Evolutionary conservation across 2,888 invertebrate genomes (phyloP).

Genomic region (Diarsia rubi): DNA sequence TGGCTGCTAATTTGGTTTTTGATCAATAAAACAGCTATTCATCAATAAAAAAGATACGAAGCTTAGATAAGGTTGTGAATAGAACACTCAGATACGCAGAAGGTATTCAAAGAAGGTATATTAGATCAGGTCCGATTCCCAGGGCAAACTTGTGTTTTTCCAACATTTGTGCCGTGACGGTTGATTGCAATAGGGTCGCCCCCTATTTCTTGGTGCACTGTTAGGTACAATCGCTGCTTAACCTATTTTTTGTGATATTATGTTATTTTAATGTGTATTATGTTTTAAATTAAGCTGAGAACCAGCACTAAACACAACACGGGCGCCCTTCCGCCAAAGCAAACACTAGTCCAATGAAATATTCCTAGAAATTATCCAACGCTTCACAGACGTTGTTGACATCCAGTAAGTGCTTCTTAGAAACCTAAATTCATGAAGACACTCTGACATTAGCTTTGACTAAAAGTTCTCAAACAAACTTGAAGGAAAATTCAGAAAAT

Average conservation of each 20-base stretch:
- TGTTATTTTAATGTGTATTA: no score
- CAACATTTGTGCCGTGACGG: no score
- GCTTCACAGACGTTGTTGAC: not conserved
- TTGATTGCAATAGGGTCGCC: no score
- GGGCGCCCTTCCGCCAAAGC: not conserved
- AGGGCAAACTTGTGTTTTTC: no score
- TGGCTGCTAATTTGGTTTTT: slow-evolving; percentile 1
- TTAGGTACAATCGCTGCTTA: no score
- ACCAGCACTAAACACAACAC: not conserved
- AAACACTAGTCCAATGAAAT: slow-evolving; percentile 6
- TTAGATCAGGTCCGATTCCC: no score
- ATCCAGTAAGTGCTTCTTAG: slow-evolving; percentile 10
- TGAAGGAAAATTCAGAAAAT: slow-evolving; percentile 35
- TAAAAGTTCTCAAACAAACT: slow-evolving; percentile 31
- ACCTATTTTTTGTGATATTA: no score
- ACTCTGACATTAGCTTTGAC: slow-evolving; percentile 38
- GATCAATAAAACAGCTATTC: not conserved
- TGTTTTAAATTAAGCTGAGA: not conserved
- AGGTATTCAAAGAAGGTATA: no score
- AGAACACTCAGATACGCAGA: not conserved
- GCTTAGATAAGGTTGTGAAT: not conserved
- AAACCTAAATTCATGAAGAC: slow-evolving; percentile 32
- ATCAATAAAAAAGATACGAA: not conserved
- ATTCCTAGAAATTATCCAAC: not conserved
- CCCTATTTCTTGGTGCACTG: no score